A percentile compares a stretch with the other conserved stretches of the same genome.
Evolutionary conservation across 2,797 vertebrate species (phyloP).

Genomic region (Anableps anableps): DNA sequence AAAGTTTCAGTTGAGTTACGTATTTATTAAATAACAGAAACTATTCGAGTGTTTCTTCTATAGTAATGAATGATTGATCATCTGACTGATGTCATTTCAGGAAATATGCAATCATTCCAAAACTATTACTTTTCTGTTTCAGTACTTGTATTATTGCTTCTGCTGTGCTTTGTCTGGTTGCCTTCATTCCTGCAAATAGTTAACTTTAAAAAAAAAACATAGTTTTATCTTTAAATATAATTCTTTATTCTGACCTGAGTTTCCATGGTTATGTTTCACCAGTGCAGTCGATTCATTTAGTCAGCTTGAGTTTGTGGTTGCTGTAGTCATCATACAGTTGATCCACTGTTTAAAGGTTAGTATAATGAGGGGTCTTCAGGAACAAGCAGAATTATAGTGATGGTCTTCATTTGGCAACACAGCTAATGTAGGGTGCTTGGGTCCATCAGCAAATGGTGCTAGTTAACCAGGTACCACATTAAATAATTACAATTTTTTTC

Average conservation of each 20-base stretch:
- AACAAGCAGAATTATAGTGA: background rate
- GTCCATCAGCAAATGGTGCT: conserved; percentile 41
- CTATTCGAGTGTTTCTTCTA: background rate
- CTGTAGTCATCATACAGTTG: background rate
- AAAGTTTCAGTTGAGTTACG: background rate
- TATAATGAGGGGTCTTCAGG: background rate
- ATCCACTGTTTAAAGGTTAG: background rate
- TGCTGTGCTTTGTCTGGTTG: background rate
- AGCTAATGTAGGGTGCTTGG: background rate
- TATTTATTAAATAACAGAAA: background rate
- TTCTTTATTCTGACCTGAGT: background rate
- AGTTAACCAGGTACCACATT: background rate
- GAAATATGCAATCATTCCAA: background rate
- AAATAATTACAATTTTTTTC: too few relatives aligned
- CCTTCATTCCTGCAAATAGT: background rate
- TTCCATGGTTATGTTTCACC: background rate
- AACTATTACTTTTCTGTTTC: background rate
- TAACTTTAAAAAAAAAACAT: background rate
- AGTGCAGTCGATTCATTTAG: background rate
- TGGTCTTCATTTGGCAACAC: background rate
- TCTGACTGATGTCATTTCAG: background rate
- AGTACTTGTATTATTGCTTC: background rate
- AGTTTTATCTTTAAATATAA: background rate
- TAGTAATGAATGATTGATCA: background rate
- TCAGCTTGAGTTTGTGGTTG: background rate